These are phyloP conservation scores for Ecdyonurus torrentis DNA, from an alignment of 2,888 invertebrate genomes.

Conservation along the genomic window DNA sequence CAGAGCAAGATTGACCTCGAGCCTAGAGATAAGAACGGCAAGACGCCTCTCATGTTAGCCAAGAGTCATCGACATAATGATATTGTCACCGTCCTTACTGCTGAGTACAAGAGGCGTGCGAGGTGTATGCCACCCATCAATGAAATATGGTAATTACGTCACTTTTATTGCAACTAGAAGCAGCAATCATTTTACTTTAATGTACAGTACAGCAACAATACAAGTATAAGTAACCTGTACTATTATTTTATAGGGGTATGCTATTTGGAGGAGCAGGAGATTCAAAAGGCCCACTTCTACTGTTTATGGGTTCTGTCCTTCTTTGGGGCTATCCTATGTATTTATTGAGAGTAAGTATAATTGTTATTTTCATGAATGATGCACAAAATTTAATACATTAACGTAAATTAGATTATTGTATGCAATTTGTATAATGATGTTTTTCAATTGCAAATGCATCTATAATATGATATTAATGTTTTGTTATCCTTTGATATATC, in stretches of 20 bases:
- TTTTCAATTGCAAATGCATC: too few species aligned
- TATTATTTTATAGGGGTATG: conserved; percentile 40
- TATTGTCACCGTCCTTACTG: conserved; percentile 63
- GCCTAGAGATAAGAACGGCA: conserved; percentile 78
- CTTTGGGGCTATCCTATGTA: conserved; percentile 93
- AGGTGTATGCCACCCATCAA: conserved; percentile 78
- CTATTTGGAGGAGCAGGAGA: conserved; percentile 83
- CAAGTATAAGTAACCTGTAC: not conserved
- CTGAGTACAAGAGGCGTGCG: conserved; percentile 59
- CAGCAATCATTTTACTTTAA: not conserved
- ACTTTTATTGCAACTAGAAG: not conserved
- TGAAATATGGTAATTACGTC: conserved; percentile 51
- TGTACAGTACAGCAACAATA: conserved; percentile 1
- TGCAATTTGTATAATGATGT: too few species aligned
- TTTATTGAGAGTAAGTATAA: conserved; percentile 49
- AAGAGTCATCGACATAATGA: conserved; percentile 75
- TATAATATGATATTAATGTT: too few species aligned
- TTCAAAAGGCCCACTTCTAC: conserved; percentile 70
- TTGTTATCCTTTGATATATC: conserved; percentile 19
- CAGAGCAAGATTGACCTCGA: conserved; percentile 73
- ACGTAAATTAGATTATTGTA: too few species aligned
- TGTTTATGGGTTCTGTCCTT: conserved; percentile 71
- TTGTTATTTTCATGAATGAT: not conserved
- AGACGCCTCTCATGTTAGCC: conserved; percentile 79
- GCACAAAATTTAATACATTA: not conserved